Evolutionary conservation across 1,140 invertebrate species (phyloP).

Genomic region (Triops cancriformis): DNA sequence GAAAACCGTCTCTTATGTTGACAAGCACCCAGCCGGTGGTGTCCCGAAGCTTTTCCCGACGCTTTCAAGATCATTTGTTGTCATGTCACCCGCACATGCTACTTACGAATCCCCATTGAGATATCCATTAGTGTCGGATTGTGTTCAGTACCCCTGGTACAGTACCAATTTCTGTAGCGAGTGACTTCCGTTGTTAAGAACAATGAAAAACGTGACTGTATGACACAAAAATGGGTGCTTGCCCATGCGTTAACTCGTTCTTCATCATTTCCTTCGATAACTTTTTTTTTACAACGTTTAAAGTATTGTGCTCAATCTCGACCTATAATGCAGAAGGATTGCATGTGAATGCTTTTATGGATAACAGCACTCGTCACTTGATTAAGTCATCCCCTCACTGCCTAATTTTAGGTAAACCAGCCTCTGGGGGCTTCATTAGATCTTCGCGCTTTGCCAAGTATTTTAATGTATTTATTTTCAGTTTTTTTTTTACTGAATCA

Average conservation of each 20-base stretch:
- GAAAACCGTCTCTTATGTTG: not conserved
- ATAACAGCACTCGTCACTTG: no score
- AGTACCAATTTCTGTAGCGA: not conserved
- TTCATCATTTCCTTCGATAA: no score
- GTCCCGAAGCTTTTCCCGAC: not conserved
- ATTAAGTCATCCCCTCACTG: no score
- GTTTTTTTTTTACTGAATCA: not conserved
- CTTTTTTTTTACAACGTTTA: no score
- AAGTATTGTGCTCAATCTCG: no score
- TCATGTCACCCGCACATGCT: not conserved
- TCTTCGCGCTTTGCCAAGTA: not conserved
- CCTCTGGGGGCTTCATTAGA: not conserved
- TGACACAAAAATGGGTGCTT: no score
- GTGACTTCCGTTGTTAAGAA: not conserved
- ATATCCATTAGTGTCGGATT: not conserved
- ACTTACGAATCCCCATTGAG: not conserved
- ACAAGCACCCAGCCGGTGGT: not conserved
- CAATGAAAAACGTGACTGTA: no score
- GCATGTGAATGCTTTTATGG: no score
- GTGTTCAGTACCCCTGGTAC: not conserved
- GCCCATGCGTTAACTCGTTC: no score
- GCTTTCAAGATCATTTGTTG: constrained; percentile 6
- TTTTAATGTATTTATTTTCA: not conserved
- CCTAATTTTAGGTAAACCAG: no score
- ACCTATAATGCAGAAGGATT: no score